A percentile compares a stretch with the other conserved stretches of the same genome.
These are phyloP conservation scores for Pemphigus obesinymphae DNA, from an alignment of 1,140 invertebrate genomes.

Conservation along the genomic window DNA sequence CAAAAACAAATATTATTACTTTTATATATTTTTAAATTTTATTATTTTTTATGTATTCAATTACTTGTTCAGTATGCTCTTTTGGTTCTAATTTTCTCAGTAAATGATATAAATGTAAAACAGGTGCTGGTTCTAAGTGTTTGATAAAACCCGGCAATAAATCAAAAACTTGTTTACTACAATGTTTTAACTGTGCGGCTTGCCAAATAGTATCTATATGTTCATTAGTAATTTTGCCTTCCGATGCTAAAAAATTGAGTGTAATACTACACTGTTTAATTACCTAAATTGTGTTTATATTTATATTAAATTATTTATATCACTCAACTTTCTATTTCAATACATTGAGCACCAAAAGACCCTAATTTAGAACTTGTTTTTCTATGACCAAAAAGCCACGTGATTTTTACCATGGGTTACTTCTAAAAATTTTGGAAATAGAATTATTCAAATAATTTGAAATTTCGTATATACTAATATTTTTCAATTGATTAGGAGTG, in stretches of 20 bases:
- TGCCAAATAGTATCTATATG: conserved; percentile 92
- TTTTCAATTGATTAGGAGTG: too few species aligned
- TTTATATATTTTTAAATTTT: not conserved
- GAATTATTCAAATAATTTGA: too few species aligned
- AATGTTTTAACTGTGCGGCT: conserved; percentile 89
- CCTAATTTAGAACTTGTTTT: too few species aligned
- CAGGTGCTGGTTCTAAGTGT: conserved; percentile 78
- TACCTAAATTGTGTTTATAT: conserved; percentile 56
- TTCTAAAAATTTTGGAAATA: too few species aligned
- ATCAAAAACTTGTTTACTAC: conserved; percentile 87
- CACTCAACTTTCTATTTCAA: not conserved
- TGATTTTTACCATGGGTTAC: too few species aligned
- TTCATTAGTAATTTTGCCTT: conserved; percentile 81
- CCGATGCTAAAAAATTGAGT: conserved; percentile 85
- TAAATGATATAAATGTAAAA: conserved; percentile 79
- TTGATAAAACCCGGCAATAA: conserved; percentile 83
- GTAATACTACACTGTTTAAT: conserved; percentile 93
- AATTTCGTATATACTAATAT: too few species aligned
- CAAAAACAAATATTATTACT: not conserved
- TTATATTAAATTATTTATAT: not conserved
- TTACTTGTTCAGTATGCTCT: conserved; percentile 79
- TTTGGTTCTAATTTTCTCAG: conserved; percentile 79
- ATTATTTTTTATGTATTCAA: not conserved
- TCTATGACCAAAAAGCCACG: too few species aligned
- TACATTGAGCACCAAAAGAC: too few species aligned